These are phyloP conservation scores for Paraescarpia echinospica DNA, from an alignment of 1,140 invertebrate genomes.

Conservation along the genomic window DNA sequence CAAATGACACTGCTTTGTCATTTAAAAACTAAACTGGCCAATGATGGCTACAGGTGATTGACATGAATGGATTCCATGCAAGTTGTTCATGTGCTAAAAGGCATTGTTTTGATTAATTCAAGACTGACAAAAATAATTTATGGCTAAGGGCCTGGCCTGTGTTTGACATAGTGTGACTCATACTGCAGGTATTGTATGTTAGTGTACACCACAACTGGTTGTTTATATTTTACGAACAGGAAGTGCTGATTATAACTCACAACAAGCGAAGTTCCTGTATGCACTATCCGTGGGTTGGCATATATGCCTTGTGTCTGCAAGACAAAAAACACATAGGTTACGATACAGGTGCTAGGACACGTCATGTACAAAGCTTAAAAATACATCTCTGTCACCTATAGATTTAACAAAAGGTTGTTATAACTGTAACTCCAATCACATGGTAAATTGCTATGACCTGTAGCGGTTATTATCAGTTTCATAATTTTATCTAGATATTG, in stretches of 20 bases:
- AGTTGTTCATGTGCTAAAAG: too few species aligned
- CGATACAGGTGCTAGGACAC: not conserved
- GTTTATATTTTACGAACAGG: not conserved
- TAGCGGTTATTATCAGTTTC: not conserved
- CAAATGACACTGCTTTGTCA: too few species aligned
- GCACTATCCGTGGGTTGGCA: constrained; percentile 83
- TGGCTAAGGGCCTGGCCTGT: too few species aligned
- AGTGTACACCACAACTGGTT: not conserved
- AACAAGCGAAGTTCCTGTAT: constrained; percentile 78
- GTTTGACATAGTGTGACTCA: not conserved
- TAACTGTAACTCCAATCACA: not conserved
- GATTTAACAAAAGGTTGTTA: not conserved
- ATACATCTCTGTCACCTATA: not conserved
- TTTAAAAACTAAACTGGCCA: too few species aligned
- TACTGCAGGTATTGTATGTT: not conserved
- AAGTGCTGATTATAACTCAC: constrained; percentile 63
- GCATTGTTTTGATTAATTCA: too few species aligned
- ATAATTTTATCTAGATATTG: not conserved
- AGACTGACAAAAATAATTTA: too few species aligned
- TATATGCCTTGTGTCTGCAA: constrained; percentile 75
- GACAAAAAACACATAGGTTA: not conserved
- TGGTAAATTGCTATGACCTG: not conserved
- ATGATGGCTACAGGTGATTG: too few species aligned
- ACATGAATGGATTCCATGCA: too few species aligned
- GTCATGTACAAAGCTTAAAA: not conserved